Evolutionary conservation across 2,797 vertebrate species (phyloP).

Genomic region (Clarias platycephalus): DNA sequence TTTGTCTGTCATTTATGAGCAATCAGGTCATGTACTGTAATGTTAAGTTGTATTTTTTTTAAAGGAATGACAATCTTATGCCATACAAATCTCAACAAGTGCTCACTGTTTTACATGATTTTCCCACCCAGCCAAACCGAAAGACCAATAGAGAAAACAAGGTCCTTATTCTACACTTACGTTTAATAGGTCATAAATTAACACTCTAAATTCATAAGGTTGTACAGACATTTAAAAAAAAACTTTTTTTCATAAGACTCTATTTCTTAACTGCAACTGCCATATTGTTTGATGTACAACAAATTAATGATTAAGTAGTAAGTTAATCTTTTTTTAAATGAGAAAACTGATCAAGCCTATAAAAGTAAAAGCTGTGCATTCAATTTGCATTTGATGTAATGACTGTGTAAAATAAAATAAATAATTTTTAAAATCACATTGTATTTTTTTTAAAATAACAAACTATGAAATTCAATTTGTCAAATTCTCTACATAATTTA

Average conservation of each 20-base stretch:
- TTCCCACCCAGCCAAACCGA: conserved; percentile 27
- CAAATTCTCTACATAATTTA: not conserved
- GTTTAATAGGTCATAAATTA: conserved; percentile 15
- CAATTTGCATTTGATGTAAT: not conserved
- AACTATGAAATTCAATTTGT: not conserved
- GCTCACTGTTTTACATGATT: conserved; percentile 23
- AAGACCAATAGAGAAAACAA: not conserved
- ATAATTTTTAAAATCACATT: too few species aligned
- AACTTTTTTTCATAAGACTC: not conserved
- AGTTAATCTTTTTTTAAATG: not conserved
- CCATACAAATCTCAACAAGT: conserved; percentile 22
- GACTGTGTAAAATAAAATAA: not conserved
- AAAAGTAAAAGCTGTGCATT: not conserved
- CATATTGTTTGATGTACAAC: not conserved
- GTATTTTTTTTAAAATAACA: too few species aligned
- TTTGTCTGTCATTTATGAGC: conserved; percentile 1
- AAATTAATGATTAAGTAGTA: not conserved
- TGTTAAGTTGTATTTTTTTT: not conserved
- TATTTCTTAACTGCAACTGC: not conserved
- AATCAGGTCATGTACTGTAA: not conserved
- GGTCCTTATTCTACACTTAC: conserved; percentile 28
- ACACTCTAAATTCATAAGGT: not conserved
- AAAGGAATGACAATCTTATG: not conserved
- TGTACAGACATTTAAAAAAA: not conserved
- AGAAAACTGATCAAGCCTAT: not conserved